Conservation (phyloP, 2,888 invertebrate species). For the Lamellibrachia satsuma region DNA sequence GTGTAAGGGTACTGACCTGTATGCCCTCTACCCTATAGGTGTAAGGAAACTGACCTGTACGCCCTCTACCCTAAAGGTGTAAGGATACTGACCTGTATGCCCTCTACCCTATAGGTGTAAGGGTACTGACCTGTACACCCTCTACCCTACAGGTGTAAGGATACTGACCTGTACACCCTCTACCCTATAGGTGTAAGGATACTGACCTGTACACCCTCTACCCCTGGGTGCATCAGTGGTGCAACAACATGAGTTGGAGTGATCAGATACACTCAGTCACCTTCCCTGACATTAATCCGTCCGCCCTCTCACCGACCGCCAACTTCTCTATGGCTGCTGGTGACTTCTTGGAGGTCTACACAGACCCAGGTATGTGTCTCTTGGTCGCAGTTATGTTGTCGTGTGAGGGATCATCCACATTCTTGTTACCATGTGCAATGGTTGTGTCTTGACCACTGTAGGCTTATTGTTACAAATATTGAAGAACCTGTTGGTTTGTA, state of each 20-base stretch:
- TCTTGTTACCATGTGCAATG: not conserved
- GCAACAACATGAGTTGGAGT: constrained; percentile 83
- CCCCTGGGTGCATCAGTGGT: constrained; percentile 95
- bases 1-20: too few species aligned
- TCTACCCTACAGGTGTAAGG: too few species aligned
- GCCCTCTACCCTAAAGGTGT: too few species aligned
- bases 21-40: too few species aligned
- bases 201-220: constrained; percentile 81
- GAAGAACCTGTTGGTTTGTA: too few species aligned
- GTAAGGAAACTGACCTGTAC: too few species aligned
- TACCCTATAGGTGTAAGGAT: constrained; percentile 68
- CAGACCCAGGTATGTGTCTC: constrained; percentile 27
- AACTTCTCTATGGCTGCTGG: constrained; percentile 94
- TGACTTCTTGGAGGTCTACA: constrained; percentile 88
- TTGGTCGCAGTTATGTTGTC: not conserved
- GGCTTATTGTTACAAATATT: not conserved
- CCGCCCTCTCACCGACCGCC: constrained; percentile 70
- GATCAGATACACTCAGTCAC: constrained; percentile 81
- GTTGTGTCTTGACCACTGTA: not conserved
- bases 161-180: too few species aligned
- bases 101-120: too few species aligned
- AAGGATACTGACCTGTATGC: too few species aligned
- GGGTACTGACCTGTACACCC: too few species aligned
- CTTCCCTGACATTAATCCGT: constrained; percentile 90
- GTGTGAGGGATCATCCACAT: too few species aligned